A percentile compares a stretch with the other conserved stretches of the same genome.
Conservation (phyloP, 2,888 invertebrate species). For the Stenodera caucasica region DNA sequence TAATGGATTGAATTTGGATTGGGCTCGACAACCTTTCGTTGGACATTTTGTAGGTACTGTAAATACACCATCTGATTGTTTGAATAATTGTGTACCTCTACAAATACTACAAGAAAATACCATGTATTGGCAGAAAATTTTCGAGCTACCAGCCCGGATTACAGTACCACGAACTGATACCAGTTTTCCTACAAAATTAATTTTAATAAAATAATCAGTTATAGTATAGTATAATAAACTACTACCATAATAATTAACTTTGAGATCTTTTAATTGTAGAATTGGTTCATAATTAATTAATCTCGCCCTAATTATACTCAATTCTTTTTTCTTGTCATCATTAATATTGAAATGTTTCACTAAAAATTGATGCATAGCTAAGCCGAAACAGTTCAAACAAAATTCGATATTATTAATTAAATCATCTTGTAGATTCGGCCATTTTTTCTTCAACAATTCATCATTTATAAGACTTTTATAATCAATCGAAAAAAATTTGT, state of each 20-base stretch:
- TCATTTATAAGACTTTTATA: conserved; percentile 61
- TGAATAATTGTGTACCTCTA: conserved; percentile 65
- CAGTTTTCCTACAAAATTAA: conserved; percentile 64
- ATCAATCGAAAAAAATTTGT: conserved; percentile 63
- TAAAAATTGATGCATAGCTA: conserved; percentile 73
- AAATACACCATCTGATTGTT: conserved; percentile 66
- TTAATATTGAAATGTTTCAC: conserved; percentile 53
- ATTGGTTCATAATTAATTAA: conserved; percentile 68
- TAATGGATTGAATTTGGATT: conserved; percentile 66
- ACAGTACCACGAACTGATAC: conserved; percentile 84
- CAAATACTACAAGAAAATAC: conserved; percentile 78
- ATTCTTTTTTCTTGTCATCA: conserved; percentile 52
- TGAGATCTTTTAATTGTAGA: conserved; percentile 68
- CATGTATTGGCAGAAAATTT: conserved; percentile 73
- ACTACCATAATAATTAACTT: conserved; percentile 73
- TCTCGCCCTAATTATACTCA: conserved; percentile 61
- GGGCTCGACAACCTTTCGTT: conserved; percentile 60
- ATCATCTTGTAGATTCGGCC: conserved; percentile 61
- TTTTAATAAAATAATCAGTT: conserved; percentile 13
- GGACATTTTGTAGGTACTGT: conserved; percentile 63
- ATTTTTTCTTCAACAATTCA: conserved; percentile 60
- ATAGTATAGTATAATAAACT: conserved; percentile 38
- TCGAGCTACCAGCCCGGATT: conserved; percentile 75
- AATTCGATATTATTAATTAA: conserved; percentile 68
- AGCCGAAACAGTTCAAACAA: conserved; percentile 70